A percentile compares a stretch with the other conserved stretches of the same genome.
Conservation (phyloP, 1,140 invertebrate species). For the Belonocnema kinseyi region DNA sequence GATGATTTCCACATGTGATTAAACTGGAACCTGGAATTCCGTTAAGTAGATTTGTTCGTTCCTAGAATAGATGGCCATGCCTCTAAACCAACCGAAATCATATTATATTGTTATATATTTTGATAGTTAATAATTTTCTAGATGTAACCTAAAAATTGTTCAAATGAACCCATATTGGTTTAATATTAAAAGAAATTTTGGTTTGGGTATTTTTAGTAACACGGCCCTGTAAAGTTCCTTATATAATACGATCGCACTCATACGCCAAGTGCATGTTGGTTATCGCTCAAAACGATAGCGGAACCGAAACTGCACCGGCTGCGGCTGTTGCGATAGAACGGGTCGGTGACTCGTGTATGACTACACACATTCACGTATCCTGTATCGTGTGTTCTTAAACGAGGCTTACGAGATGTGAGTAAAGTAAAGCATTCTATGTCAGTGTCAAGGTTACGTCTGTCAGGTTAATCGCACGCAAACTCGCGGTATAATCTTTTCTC, state of each 20-base stretch:
- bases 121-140: too few relatives aligned
- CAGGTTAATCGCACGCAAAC: constrained; percentile 23
- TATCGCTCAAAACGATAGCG: constrained; percentile 17
- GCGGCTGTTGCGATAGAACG: not conserved
- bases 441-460: constrained; percentile 39
- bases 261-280: not conserved
- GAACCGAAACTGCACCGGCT: not conserved
- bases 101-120: too few relatives aligned
- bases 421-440: constrained; percentile 7
- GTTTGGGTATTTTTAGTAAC: not conserved
- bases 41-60: too few relatives aligned
- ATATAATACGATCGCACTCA: not conserved
- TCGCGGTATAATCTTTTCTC: not conserved
- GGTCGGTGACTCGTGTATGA: not conserved
- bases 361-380: not conserved
- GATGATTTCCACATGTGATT: too few relatives aligned
- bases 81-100: too few relatives aligned
- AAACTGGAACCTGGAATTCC: too few relatives aligned
- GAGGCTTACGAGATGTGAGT: not conserved
- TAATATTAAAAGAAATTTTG: too few relatives aligned
- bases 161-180: too few relatives aligned
- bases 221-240: not conserved
- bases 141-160: too few relatives aligned
- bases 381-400: not conserved
- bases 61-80: too few relatives aligned